These are phyloP conservation scores for Leptinotarsa rubiginosa DNA, from an alignment of 2,888 invertebrate species.

Conservation along the genomic window DNA sequence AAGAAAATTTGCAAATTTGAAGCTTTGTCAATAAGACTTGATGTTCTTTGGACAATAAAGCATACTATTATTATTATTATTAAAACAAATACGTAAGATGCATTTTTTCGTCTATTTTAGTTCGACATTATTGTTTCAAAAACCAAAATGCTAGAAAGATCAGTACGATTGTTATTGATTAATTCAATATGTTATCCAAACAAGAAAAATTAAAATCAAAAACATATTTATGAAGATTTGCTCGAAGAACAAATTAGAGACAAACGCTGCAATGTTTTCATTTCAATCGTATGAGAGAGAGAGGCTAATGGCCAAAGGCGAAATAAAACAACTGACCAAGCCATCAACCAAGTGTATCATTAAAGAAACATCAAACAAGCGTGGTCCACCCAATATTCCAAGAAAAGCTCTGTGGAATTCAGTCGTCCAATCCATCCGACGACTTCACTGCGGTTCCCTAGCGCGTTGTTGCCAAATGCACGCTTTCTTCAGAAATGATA, in stretches of 20 bases:
- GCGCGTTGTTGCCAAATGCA: slow-evolving; percentile 20
- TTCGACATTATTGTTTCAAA: too few species aligned
- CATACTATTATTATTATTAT: too few species aligned
- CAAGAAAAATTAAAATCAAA: not conserved
- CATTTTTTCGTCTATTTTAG: too few species aligned
- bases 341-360: slow-evolving; percentile 42
- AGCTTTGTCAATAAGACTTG: too few species aligned
- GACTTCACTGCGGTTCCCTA: slow-evolving; percentile 1
- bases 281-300: slow-evolving; percentile 13
- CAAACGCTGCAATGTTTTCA: not conserved
- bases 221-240: not conserved
- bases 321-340: slow-evolving; percentile 19
- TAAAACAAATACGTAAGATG: too few species aligned
- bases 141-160: not conserved
- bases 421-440: slow-evolving; percentile 14
- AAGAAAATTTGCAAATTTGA: too few species aligned
- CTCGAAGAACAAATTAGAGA: not conserved
- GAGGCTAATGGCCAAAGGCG: slow-evolving; percentile 18
- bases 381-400: slow-evolving; percentile 48
- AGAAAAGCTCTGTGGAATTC: slow-evolving; percentile 18
- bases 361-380: slow-evolving; percentile 44
- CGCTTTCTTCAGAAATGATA: not conserved
- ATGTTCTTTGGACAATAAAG: too few species aligned
- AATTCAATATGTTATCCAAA: too few species aligned
- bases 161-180: not conserved